Conservation (phyloP, 2,888 invertebrate species). For the Caenorhabditis wallacei region DNA sequence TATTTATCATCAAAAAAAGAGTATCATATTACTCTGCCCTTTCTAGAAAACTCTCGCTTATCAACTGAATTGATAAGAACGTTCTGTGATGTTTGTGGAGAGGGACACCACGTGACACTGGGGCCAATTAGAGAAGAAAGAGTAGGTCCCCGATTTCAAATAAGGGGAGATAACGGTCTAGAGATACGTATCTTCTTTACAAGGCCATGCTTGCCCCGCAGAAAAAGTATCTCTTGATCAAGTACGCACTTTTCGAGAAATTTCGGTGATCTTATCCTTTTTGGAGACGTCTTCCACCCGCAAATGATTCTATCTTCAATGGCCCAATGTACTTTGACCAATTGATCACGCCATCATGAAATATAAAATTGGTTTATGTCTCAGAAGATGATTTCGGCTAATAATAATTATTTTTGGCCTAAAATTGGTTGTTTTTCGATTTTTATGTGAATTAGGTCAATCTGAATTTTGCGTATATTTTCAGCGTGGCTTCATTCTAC, state of each 20-base stretch:
- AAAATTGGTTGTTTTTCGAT: background rate
- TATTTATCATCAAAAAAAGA: conserved; percentile 54
- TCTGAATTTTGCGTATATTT: too few species aligned
- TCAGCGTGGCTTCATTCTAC: too few species aligned
- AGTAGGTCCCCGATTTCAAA: conserved; percentile 6
- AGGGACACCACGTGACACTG: conserved; percentile 45
- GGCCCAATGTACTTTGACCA: conserved; percentile 46
- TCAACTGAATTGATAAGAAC: conserved; percentile 36
- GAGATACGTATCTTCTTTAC: conserved; percentile 15
- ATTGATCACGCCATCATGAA: conserved; percentile 49
- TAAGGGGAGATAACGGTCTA: conserved; percentile 36
- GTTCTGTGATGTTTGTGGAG: conserved; percentile 60
- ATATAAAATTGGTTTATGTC: background rate
- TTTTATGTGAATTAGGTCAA: too few species aligned
- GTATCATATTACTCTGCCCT: conserved; percentile 42
- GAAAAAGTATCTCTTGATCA: conserved; percentile 21
- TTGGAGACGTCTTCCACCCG: conserved; percentile 3
- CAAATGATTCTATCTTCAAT: conserved; percentile 13
- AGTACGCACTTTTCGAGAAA: conserved; percentile 35
- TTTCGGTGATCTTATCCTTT: conserved; percentile 41
- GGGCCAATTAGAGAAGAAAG: background rate
- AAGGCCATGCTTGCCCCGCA: conserved; percentile 22
- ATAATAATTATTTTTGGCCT: background rate
- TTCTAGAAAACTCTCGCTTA: conserved; percentile 42
- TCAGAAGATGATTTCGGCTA: background rate